phyloP scores from a whole-genome alignment of 2,113 vertebrate genomes.

The Jacana jacana region DNA sequence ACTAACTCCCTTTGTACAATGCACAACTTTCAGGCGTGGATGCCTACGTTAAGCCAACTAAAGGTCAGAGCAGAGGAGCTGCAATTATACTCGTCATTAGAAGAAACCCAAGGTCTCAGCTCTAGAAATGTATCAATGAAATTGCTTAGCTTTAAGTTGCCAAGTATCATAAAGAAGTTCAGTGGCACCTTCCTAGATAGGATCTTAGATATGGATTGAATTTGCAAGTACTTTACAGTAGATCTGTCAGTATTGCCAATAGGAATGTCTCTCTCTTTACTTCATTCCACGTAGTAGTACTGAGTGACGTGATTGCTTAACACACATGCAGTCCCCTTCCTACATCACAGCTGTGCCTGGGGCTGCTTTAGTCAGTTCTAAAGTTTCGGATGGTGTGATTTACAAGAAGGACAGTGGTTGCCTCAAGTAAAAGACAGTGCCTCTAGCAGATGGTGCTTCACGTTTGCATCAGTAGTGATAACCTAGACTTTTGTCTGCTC shows the following conservation, averaged over 20 bases:
- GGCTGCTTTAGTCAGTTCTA: neutral
- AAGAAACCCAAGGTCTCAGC: neutral
- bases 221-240: neutral
- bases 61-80: constrained; percentile 51
- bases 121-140: constrained; percentile 16
- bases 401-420: neutral
- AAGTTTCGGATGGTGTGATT: neutral
- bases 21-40: neutral
- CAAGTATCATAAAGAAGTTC: neutral
- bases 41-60: constrained; percentile 31
- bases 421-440: neutral
- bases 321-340: neutral
- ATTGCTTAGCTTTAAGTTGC: neutral
- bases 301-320: neutral
- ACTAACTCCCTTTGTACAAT: neutral
- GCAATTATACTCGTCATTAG: neutral
- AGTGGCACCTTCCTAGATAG: neutral
- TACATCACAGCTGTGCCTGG: neutral
- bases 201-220: neutral
- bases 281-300: neutral
- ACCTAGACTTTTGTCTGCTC: neutral
- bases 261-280: neutral
- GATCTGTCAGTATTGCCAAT: neutral
- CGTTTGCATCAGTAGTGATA: neutral
- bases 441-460: neutral